Evolutionary conservation across 30 jellyfish, hydroid and myxozoan genomes (phyloP), one percentile per base, ranked within the genome.

Genomic region (Clytia hemisphaerica): DNA sequence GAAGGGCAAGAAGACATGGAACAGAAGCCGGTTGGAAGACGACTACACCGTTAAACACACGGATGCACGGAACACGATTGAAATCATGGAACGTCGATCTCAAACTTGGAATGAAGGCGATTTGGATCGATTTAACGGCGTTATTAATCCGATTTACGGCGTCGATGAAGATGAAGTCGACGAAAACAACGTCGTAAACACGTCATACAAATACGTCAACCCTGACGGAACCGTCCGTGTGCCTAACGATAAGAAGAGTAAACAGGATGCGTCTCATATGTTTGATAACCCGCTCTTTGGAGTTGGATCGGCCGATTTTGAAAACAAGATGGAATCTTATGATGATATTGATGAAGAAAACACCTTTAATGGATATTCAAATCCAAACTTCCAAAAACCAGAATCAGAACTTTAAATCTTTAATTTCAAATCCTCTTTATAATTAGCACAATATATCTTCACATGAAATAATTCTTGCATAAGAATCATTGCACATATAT

Each of bases 61-160:
- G 38, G n/a, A n/a, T n/a, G n/a, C n/a, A n/a, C n/a, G n/a, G n/a
- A n/a, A n/a, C n/a, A n/a, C n/a, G n/a, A n/a, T n/a, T n/a, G 70
- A 57, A 28, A 57, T 31, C 5, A 21, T 57, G 48, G 35, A 28
- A 10, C 5, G 44, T 22, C 0, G 70, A 33, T 57, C 70, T 5
- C 37, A 31, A 21, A n/a, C 44, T 6, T n/a, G 15, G 44, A 28
- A n/a, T 22, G 35, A 57, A 28, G 25, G 30, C 70, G 70, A 57
- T 45, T 21, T 57, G 48, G 33, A 57, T 57, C 25, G 29, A 6
- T 57, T 57, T 45, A 67, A 65, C 72, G 78, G 78, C 16, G 68
- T 19, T 45, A 10, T 18, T 29, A 80, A 80, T 70, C 93, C 93
- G 16, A 55, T 80, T 75, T 80, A 80, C 63, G 93, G 93, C 34